phyloP scores from a whole-genome alignment of 2,888 invertebrate genomes.

The Trichopria drosophilae region DNA sequence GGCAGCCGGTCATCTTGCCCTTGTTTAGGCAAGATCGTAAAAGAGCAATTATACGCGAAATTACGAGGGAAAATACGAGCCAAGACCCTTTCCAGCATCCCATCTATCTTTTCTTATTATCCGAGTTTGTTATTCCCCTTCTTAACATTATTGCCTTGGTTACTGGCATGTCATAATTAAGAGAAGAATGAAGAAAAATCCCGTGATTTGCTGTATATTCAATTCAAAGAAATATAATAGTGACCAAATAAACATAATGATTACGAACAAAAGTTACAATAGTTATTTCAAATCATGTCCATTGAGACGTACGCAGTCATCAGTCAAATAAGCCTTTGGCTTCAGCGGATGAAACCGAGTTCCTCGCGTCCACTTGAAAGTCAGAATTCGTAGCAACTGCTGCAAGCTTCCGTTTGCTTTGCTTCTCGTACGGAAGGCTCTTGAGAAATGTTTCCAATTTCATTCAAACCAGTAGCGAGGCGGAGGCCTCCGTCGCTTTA shows the following conservation, averaged over 20 bases:
- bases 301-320: too few species aligned
- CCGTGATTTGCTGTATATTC: not conserved
- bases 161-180: too few species aligned
- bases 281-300: too few species aligned
- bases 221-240: too few species aligned
- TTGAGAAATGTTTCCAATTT: slow-evolving; percentile 57
- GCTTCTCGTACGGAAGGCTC: slow-evolving; percentile 26
- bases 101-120: too few species aligned
- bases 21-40: slow-evolving; percentile 44
- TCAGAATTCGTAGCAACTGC: slow-evolving; percentile 21
- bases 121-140: too few species aligned
- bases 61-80: slow-evolving; percentile 31
- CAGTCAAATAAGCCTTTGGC: slow-evolving; percentile 31
- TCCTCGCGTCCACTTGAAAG: slow-evolving; percentile 36
- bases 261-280: too few species aligned
- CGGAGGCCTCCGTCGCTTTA: slow-evolving; percentile 43
- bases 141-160: too few species aligned
- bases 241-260: too few species aligned
- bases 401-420: slow-evolving; percentile 12
- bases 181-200: too few species aligned
- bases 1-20: slow-evolving; percentile 35
- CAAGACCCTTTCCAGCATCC: slow-evolving; percentile 9
- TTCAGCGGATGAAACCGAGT: slow-evolving; percentile 28
- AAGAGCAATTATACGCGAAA: slow-evolving; percentile 46
- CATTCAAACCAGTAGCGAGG: slow-evolving; percentile 50